Base-by-base conservation (phyloP, 2,888 invertebrate species). In the Hydropsyche betteni region DNA sequence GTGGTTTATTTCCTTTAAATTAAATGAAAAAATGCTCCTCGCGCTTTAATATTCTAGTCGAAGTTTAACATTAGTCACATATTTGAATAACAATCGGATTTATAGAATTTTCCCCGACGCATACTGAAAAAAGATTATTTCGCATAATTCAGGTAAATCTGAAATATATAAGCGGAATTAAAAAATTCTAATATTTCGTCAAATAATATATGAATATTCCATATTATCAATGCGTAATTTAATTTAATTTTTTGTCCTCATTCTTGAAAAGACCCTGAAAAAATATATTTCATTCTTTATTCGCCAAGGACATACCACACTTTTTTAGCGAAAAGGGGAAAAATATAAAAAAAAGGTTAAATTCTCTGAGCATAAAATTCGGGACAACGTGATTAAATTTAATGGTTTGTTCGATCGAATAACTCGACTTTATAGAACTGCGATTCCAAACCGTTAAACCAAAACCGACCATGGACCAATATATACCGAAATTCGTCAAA, bases 341-440 rank as follows among this genome's bases (percentile, higher is more conserved):
- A 24, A 8, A 44, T 44, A 44, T 44, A 10, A 2, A 44, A 58
- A 58, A 58, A 58, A 58, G 24, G 58, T 24, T 58, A 58, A 24
- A 58, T 58, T 58, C 24, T 58, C 58, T 24, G 24, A 58, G 58
- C 58, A 58, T 58, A 58, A 58, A 58, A 58, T 58, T 58, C 58
- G 58, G 58, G 24, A 58, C 58, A 58, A 58, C 58, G 58, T 58
- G 58, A 58, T 58, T 58, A 58, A 58, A 58, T 58, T 58, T 58
- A 58, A 58, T 58, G 58, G 58, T 14, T 58, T 24, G 24, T 58
- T 58, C 58, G 58, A 58, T 58, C 58, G 58, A 58, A 24, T 58
- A 24, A 58, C 58, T 58, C 58, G 58, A 58, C 58, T 58, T 58
- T 58, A 58, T 58, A 24, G 24, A 24, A 14, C 14, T 24, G 16